Conservation (phyloP, 2,113 vertebrate genomes). For the Tachuris rubrigastra region DNA sequence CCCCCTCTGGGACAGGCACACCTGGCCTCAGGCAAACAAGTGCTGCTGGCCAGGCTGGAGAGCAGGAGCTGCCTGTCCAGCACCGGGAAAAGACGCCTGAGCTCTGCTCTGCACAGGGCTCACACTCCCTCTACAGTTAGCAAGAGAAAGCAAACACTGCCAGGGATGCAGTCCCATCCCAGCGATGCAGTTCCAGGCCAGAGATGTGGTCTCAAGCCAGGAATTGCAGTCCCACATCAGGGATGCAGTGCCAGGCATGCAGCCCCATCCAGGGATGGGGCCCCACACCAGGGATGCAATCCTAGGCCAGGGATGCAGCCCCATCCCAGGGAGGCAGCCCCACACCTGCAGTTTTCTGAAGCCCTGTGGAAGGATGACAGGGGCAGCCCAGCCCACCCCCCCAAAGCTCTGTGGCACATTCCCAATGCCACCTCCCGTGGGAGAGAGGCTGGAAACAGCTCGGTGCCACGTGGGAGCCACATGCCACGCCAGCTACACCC, state of each 20-base stretch:
- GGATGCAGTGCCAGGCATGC: not conserved
- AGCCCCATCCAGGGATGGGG: too few species aligned
- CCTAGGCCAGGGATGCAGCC: not conserved
- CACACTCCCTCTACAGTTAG: not conserved
- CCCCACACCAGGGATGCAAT: not conserved
- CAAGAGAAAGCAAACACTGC: not conserved
- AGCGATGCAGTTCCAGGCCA: not conserved
- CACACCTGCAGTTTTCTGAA: not conserved
- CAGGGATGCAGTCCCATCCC: not conserved
- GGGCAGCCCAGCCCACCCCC: not conserved
- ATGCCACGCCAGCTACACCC: not conserved
- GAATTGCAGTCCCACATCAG: not conserved
- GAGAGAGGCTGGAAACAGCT: not conserved
- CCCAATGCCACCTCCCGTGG: rapidly evolving
- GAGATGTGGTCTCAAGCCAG: not conserved
- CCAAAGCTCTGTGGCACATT: not conserved
- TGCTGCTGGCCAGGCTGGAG: not conserved
- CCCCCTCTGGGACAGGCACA: not conserved
- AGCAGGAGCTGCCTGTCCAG: not conserved
- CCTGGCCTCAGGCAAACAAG: not conserved
- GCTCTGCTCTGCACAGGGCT: not conserved
- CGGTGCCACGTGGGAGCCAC: not conserved
- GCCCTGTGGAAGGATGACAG: not conserved
- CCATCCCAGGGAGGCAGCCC: not conserved
- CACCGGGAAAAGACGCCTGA: not conserved